Evolutionary conservation across 2,797 vertebrate species (phyloP), one percentile per base, ranked within the genome.

Genomic region (Girardinus metallicus): DNA sequence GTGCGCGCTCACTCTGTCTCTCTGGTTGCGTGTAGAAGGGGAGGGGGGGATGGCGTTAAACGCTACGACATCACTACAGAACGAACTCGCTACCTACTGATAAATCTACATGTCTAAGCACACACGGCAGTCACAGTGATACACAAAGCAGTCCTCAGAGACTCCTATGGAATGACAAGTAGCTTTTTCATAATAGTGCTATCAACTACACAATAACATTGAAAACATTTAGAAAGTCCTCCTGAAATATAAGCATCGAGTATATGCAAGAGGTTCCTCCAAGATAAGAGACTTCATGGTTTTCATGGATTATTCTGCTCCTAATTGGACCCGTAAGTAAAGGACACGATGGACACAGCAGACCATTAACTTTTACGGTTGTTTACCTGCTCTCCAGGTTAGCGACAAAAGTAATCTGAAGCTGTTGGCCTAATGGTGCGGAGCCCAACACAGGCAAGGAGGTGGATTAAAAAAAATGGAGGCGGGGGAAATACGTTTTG

Each of bases 111-210:
- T 96, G 96, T 98, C 97, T 98, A 99, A 97, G 97, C 97, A 98
- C 97, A 96, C 97, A 99, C 95, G 95, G 97, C 97, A 97, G 97
- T 99, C 98, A 99, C 99, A 99, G 98, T 99, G 98, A 97, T 97
- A 99, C 98, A 99, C 97, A 95, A 97, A 98, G 98, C 97, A 97
- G 97, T 98, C 97, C 94, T 96, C 95, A 93, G 94, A 97, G 97
- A 99, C 97, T 93, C 95, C 95, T 97, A 98, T 97, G 98, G 98
- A 98, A 99, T 98, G 98, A 99, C 98, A 94, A 97, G 96, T 97
- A 98, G 97, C 98, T 97, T 98, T 94, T 94, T 91, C 91, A 95
- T 97, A 97, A 97, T 97, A 99, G 97, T 97, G 97, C 97, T 97
- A 97, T 97, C 97, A 96, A 97, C 97, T 98, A 99, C 97, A 96